Base-by-base conservation (phyloP, 2,113 vertebrate species). In the Scartelaos histophorus region DNA sequence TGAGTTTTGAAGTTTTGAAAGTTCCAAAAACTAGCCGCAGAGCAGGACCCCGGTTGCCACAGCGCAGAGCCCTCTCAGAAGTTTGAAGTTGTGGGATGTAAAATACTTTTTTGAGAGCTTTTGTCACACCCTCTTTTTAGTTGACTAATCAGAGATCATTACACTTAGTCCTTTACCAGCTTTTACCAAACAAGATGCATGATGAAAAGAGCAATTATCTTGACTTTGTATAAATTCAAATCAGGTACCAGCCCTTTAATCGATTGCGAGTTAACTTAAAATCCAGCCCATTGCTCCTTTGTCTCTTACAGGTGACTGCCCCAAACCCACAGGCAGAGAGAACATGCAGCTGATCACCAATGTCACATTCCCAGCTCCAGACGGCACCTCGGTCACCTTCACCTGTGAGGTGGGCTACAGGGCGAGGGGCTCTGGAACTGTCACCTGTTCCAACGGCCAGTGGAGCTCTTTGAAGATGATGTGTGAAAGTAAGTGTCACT, bases 401-500 rank as follows among this genome's bases (percentile, higher is more conserved):
- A 0, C 0, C 1, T 93, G 92, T 72, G 0, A 0, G 0, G 0
- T 0, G 62, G 90, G 92, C 24, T 85, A 86, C 68, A 0, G 0
- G 0, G 3, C 0, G 17, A 60, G 45, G 68, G 87, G 78, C 0
- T 43, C 12, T 13, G 0, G 0, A 21, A 0, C 0, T 10, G 19
- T 82, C 2, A 82, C 57, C 0, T 90, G 90, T 45, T 34, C 0
- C 0, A 22, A 2, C 51, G 90, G 85, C 7, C 12, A 0, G 0
- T 93, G 90, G 92, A 89, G 25, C 17, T 0, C 0, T 0, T 0
- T 89, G 47, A 1, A 0, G 0, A 7, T 92, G 29, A 5, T 0
- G 5, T 93, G 92, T 64, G 0, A 70, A 7, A 69, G 91, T 93
- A 43, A 87, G 62, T 83, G 76, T 81, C 11, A 24, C 0, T 0